Conservation (phyloP, 2,113 vertebrate genomes). For the Chamaea fasciata region DNA sequence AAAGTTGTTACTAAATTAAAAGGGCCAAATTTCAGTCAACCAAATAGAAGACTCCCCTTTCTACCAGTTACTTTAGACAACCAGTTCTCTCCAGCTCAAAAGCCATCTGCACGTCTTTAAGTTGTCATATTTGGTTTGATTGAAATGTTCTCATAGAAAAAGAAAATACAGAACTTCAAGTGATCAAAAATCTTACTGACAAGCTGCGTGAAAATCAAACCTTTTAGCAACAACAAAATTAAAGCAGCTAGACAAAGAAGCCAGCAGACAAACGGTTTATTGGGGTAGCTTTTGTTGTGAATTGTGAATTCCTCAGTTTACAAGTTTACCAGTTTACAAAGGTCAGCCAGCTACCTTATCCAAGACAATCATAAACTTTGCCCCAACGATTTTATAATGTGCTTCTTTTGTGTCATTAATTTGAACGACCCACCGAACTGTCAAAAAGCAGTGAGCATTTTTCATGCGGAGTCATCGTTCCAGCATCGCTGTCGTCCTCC, state of each 20-base stretch:
- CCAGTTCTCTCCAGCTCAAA: neutral
- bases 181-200: neutral
- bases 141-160: neutral
- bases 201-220: neutral
- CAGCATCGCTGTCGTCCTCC: neutral
- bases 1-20: neutral
- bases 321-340: neutral
- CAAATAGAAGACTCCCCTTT: neutral
- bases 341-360: neutral
- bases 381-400: neutral
- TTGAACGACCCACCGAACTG: neutral
- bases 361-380: neutral
- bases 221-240: neutral
- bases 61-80: neutral
- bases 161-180: neutral
- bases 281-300: neutral
- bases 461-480: neutral
- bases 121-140: neutral
- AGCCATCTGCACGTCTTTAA: neutral
- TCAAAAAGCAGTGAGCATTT: neutral
- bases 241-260: neutral
- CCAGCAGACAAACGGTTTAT: neutral
- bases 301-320: neutral
- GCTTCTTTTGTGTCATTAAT: neutral
- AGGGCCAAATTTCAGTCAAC: neutral